A percentile compares a stretch with the other conserved stretches of the same genome.
Evolutionary conservation across 2,797 vertebrate species (phyloP).

Genomic region (Mus spretus): DNA sequence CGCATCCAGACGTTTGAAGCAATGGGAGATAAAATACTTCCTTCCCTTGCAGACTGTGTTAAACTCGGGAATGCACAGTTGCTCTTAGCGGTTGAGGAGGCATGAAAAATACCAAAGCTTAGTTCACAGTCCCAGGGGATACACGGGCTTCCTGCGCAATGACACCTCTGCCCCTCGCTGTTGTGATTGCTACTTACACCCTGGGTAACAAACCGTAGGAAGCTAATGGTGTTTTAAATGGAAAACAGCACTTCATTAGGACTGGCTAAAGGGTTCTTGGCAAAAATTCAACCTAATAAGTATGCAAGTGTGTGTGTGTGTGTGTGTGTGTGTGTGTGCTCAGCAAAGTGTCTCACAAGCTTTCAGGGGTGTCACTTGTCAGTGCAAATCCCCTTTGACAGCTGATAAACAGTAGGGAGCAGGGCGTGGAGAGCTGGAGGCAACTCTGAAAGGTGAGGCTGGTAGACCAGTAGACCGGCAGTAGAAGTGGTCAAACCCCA

Average conservation of each 20-base stretch:
- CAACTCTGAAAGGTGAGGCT: slow-evolving; percentile 59
- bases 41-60: slow-evolving; percentile 28
- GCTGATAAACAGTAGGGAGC: slow-evolving; percentile 64
- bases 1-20: background rate
- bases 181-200: background rate
- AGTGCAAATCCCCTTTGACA: slow-evolving; percentile 74
- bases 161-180: background rate
- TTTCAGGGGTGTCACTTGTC: slow-evolving; percentile 66
- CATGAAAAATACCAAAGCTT: background rate
- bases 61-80: background rate
- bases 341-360: slow-evolving; percentile 45
- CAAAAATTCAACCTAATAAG: slow-evolving; percentile 52
- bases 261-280: slow-evolving; percentile 65
- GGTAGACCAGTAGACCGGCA: background rate
- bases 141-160: background rate
- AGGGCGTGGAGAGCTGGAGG: background rate
- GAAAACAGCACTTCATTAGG: slow-evolving; percentile 79
- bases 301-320: slow-evolving; percentile 48
- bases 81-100: background rate
- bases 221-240: slow-evolving; percentile 68
- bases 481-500: background rate
- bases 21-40: background rate
- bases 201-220: slow-evolving; percentile 72
- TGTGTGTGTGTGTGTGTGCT: slow-evolving; percentile 69
- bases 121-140: slow-evolving; percentile 40